Percentiles rank a stretch among this genome's conserved stretches.
phyloP scores from a whole-genome alignment of 2,888 invertebrate genomes.

The Metopia argyrocephala region DNA sequence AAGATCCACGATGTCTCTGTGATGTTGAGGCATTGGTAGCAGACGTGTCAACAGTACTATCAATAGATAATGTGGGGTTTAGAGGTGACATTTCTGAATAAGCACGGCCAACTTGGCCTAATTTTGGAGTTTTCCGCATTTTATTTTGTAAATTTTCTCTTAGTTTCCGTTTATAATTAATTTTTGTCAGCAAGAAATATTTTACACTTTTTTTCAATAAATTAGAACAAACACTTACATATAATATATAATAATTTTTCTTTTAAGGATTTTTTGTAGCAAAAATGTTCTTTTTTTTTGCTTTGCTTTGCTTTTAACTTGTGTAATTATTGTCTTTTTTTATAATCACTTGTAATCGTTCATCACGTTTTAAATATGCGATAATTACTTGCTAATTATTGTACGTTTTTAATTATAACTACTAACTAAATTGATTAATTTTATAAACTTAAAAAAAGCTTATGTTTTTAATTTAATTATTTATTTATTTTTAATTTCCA shows the following conservation, averaged over 20 bases:
- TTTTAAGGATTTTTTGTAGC: no score
- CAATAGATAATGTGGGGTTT: constrained; percentile 70
- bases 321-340: no score
- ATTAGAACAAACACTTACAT: neutral
- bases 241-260: neutral
- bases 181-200: neutral
- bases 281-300: constrained; percentile 4
- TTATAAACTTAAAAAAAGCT: neutral
- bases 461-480: constrained; percentile 10
- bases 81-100: constrained; percentile 77
- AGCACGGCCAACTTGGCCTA: constrained; percentile 74
- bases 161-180: neutral
- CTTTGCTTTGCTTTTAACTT: no score
- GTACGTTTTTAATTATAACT: neutral
- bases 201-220: neutral
- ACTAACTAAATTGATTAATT: neutral
- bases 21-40: constrained; percentile 60
- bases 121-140: constrained; percentile 71
- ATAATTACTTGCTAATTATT: constrained; percentile 5
- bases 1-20: constrained; percentile 67
- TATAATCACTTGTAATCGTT: no score
- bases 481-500: neutral
- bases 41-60: neutral
- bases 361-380: no score
- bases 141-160: constrained; percentile 13